A percentile compares a stretch with the other conserved stretches of the same genome.
Evolutionary conservation across 2,797 vertebrate genomes (phyloP).

Genomic region (Urophycis tenuis): DNA sequence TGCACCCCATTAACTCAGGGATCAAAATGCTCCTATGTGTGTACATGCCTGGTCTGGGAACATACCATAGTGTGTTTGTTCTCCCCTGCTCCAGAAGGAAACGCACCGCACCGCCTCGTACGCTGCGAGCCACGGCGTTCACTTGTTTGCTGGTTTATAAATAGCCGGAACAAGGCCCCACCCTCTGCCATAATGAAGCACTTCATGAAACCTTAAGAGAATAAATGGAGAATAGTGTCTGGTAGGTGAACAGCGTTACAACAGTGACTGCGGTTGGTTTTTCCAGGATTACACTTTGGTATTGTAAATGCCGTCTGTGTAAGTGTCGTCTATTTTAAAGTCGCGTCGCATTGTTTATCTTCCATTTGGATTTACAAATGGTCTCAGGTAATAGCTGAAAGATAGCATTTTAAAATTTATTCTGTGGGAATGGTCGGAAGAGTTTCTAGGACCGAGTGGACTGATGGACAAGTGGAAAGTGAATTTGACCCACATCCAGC

Average conservation of each 20-base stretch:
- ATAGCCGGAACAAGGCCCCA: slow-evolving; percentile 23
- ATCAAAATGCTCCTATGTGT: slow-evolving; percentile 11
- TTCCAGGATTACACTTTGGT: neutral
- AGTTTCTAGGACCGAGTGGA: neutral
- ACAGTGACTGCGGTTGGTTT: neutral
- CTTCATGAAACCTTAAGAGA: slow-evolving; percentile 19
- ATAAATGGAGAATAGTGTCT: neutral
- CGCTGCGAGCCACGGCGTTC: slow-evolving; percentile 33
- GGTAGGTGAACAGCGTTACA: neutral
- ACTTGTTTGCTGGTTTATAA: slow-evolving; percentile 35
- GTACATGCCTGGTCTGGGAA: slow-evolving; percentile 28
- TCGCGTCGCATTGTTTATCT: neutral
- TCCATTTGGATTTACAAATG: neutral
- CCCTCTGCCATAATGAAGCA: slow-evolving; percentile 15
- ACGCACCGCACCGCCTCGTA: slow-evolving; percentile 26
- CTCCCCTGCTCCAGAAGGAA: slow-evolving; percentile 16
- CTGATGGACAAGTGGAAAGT: neutral
- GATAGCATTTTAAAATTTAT: too few relatives aligned
- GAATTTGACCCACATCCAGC: neutral
- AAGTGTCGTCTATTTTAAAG: neutral
- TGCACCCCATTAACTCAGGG: slow-evolving; percentile 29
- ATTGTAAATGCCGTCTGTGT: neutral
- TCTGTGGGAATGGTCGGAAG: neutral
- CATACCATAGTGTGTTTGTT: slow-evolving; percentile 15
- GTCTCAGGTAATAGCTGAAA: neutral